phyloP scores from a whole-genome alignment of 2,797 vertebrate genomes.

The Dromococcyx pavoninus region DNA sequence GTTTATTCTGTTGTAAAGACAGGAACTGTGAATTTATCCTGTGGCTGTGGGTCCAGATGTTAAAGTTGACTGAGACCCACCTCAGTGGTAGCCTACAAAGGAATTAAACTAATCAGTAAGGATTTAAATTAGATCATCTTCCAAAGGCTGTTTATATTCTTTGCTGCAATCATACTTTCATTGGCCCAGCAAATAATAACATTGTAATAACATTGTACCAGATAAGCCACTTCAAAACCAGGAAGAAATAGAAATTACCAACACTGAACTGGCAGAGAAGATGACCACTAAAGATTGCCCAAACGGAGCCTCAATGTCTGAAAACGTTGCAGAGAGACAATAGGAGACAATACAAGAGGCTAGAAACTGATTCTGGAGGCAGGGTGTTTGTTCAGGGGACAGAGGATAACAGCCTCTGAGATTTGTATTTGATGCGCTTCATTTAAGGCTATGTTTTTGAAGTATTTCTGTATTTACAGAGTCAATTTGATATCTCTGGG shows the following conservation, averaged over 20 bases:
- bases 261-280: slow-evolving; percentile 21
- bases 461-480: not conserved
- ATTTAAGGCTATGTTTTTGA: not conserved
- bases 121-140: slow-evolving; percentile 34
- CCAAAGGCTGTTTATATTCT: slow-evolving; percentile 21
- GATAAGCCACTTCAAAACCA: slow-evolving; percentile 54
- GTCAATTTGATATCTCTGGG: not conserved
- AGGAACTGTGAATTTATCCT: not conserved
- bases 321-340: not conserved
- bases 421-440: not conserved
- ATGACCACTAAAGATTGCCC: not conserved
- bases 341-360: not conserved
- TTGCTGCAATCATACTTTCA: slow-evolving; percentile 11
- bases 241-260: slow-evolving; percentile 41
- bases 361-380: not conserved
- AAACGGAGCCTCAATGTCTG: slow-evolving; percentile 49
- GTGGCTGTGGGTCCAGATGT: not conserved
- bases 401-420: not conserved
- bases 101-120: slow-evolving; percentile 30
- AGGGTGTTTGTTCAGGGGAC: not conserved
- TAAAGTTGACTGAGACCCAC: not conserved
- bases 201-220: slow-evolving; percentile 11
- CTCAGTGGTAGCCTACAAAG: not conserved
- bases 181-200: slow-evolving; percentile 17
- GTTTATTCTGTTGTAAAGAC: not conserved